Percentiles rank a stretch among this genome's conserved stretches.
phyloP scores from a whole-genome alignment of 2,888 invertebrate genomes.

The Leptinotarsa peninsularis region DNA sequence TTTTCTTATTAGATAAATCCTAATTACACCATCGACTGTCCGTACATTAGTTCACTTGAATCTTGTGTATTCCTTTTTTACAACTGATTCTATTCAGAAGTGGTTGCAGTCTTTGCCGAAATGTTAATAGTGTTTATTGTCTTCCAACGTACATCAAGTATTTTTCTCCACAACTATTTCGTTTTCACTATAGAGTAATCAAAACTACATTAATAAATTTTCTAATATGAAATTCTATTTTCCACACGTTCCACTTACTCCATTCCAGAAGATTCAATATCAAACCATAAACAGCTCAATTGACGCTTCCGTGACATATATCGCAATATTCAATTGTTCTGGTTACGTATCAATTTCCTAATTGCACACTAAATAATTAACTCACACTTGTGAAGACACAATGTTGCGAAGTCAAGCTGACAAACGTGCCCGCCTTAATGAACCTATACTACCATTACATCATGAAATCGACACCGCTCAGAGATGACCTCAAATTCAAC shows the following conservation, averaged over 20 bases:
- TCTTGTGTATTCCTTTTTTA: too few relatives aligned
- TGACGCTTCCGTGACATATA: slow-evolving; percentile 22
- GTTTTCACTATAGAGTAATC: not conserved
- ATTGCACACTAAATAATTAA: slow-evolving; percentile 37
- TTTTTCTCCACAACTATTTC: too few relatives aligned
- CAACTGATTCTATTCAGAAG: too few relatives aligned
- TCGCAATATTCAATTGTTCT: slow-evolving; percentile 34
- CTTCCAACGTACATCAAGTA: too few relatives aligned
- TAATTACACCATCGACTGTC: too few relatives aligned
- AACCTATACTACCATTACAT: slow-evolving; percentile 16
- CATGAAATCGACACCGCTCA: slow-evolving; percentile 15
- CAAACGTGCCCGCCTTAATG: slow-evolving; percentile 24
- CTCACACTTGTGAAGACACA: slow-evolving; percentile 33
- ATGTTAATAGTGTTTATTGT: too few relatives aligned
- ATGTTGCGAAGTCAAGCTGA: slow-evolving; percentile 27
- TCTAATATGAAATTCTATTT: too few relatives aligned
- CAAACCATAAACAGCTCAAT: not conserved
- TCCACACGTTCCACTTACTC: too few relatives aligned
- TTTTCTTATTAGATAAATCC: too few relatives aligned
- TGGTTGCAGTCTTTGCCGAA: too few relatives aligned
- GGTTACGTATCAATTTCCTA: slow-evolving; percentile 40
- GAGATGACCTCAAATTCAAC: slow-evolving; percentile 4
- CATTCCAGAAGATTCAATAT: not conserved
- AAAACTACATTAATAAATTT: not conserved
- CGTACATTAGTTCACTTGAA: too few relatives aligned